Percentiles rank a stretch among this genome's conserved stretches.
Conservation (phyloP, 2,797 vertebrate genomes). For the Acipenser ruthenus region DNA sequence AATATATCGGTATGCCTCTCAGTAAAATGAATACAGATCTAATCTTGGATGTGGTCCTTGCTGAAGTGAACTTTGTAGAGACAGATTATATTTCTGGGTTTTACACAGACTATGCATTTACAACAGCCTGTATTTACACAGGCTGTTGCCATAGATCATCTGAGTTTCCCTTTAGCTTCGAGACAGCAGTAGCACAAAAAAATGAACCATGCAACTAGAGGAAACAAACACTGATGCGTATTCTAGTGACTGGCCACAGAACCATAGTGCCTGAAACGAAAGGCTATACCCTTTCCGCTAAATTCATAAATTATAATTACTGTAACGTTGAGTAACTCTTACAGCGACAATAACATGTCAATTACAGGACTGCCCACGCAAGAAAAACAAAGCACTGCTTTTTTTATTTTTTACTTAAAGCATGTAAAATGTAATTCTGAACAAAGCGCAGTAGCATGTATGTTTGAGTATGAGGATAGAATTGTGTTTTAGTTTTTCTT, state of each 20-base stretch:
- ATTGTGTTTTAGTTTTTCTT: too few species aligned
- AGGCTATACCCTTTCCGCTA: too few species aligned
- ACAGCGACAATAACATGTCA: too few species aligned
- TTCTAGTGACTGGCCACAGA: constrained; percentile 1
- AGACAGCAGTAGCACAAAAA: constrained; percentile 1
- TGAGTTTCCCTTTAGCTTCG: constrained; percentile 28
- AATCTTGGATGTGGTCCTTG: constrained; percentile 26
- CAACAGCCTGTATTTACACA: constrained; percentile 52
- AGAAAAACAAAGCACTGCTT: too few species aligned
- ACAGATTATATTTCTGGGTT: constrained; percentile 44
- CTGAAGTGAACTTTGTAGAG: constrained; percentile 24
- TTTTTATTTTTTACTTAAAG: too few species aligned
- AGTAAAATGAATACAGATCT: constrained; percentile 35
- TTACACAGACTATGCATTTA: constrained; percentile 41
- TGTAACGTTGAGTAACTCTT: too few species aligned
- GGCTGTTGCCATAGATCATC: constrained; percentile 39
- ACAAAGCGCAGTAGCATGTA: too few species aligned
- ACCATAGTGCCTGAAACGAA: too few species aligned
- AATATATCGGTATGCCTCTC: constrained; percentile 15
- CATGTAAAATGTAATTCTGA: too few species aligned
- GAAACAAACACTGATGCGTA: constrained; percentile 11
- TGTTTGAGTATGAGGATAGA: too few species aligned
- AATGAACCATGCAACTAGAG: not conserved
- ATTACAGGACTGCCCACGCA: too few species aligned
- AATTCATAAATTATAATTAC: too few species aligned